Conservation (phyloP, 92 coral and sea anemone genomes). For the Zoanthus solanderi region DNA sequence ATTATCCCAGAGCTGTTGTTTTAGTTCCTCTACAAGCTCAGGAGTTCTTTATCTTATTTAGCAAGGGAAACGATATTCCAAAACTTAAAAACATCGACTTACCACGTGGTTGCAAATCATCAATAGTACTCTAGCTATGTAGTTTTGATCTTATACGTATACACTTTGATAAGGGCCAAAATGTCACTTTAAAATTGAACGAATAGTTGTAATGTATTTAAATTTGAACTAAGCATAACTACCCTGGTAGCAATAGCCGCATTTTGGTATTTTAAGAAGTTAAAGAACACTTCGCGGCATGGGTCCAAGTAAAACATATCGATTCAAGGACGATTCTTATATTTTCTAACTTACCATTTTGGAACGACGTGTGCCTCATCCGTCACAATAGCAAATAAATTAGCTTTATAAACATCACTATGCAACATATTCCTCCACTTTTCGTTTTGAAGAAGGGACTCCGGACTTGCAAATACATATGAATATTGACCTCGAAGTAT, state of each 20-base stretch:
- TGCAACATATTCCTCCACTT: conserved; percentile 67
- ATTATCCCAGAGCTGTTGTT: too few relatives aligned
- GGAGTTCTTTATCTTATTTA: too few relatives aligned
- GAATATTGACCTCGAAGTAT: conserved; percentile 55
- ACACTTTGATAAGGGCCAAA: background rate
- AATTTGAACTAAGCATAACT: background rate
- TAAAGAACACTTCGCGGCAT: background rate
- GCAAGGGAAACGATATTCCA: too few relatives aligned
- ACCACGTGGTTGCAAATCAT: too few relatives aligned
- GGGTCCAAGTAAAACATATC: background rate
- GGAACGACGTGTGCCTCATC: conserved; percentile 81
- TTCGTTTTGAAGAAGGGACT: conserved; percentile 63
- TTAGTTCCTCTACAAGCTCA: too few relatives aligned
- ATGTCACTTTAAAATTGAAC: background rate
- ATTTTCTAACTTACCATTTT: conserved; percentile 53
- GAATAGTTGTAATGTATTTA: background rate
- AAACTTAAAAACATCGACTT: background rate
- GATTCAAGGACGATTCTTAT: too few relatives aligned
- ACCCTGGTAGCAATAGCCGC: background rate
- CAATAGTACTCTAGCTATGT: background rate
- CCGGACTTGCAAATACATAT: conserved; percentile 67
- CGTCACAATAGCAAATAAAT: conserved; percentile 60
- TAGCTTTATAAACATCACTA: conserved; percentile 57
- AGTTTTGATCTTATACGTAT: background rate
- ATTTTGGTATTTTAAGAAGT: background rate